Evolutionary conservation across 2,888 invertebrate genomes (phyloP), one percentile per base, ranked within the genome.

Genomic region (Dione vanillae): DNA sequence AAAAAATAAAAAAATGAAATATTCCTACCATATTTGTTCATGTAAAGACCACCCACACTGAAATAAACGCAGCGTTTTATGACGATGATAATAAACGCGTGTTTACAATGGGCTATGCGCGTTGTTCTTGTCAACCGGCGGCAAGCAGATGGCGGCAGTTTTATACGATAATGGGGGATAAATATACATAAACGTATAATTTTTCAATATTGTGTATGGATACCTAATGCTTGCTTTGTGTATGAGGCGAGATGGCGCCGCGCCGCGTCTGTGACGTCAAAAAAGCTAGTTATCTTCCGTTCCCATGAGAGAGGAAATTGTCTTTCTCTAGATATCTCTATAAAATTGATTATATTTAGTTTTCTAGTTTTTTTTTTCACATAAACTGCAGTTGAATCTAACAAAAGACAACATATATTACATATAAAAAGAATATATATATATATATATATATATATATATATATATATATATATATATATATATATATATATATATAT

Each of bases 41-140:
- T 8, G 82, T 82, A 82, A 77, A 82, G 91, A 90, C 92, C 92
- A 92, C 92, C 91, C 92, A 90, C 87, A 88, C 83, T 78, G 89
- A 78, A 84, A 87, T 89, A 90, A 91, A 89, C 86, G 88, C 85
- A 43, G 78, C 85, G 87, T 87, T 89, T 91, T 90, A 92, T 87
- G 85, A 84, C 79, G 78, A 78, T 83, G 85, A 86, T 90, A 90
- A 90, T 91, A 91, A 90, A 89, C 83, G 83, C 81, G 73, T 88
- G 89, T 89, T 88, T 90, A 89, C 88, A 84, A 70, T 82, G 78
- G 82, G 81, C 79, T 76, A 79, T 78, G 75, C 77, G 78, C 78
- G 76, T 79, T 79, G 81, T 72, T 77, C 74, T 83, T 85, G 86
- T 85, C 86, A 85, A 83, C 80, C 66, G 69, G 62, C 64, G 54